phyloP scores from a whole-genome alignment of 1,140 invertebrate genomes.

The Drosophila micromelanica region DNA sequence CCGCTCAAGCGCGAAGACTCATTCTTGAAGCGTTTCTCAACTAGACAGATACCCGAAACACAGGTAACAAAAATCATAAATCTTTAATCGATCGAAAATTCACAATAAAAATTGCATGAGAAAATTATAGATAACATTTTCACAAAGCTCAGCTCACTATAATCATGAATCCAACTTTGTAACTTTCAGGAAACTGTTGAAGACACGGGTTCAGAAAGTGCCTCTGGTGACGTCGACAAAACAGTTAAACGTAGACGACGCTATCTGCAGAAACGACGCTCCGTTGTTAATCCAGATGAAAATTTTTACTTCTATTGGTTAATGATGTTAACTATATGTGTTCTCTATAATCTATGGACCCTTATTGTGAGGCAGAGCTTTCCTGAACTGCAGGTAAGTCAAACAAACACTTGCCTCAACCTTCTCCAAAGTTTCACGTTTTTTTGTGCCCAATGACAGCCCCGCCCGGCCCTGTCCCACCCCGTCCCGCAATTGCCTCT shows the following conservation, averaged over 20 bases:
- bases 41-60: slow-evolving; percentile 93
- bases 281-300: slow-evolving; percentile 97
- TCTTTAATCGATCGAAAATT: no score
- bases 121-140: no score
- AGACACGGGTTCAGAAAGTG: slow-evolving; percentile 89
- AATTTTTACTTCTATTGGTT: slow-evolving; percentile 98
- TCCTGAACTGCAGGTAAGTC: slow-evolving; percentile 91
- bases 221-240: slow-evolving; percentile 86
- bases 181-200: slow-evolving; percentile 87
- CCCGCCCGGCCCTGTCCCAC: background rate
- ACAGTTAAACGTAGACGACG: slow-evolving; percentile 87
- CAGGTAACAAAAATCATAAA: slow-evolving; percentile 87
- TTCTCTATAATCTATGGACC: slow-evolving; percentile 98
- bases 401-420: background rate
- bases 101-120: no score
- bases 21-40: slow-evolving; percentile 97
- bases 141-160: no score
- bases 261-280: slow-evolving; percentile 88
- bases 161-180: no score
- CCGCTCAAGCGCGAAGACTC: slow-evolving; percentile 95
- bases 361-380: slow-evolving; percentile 97
- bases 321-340: slow-evolving; percentile 93
- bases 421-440: background rate
- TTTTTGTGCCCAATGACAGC: background rate
- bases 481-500: no score